Base-by-base conservation (phyloP, 2,888 invertebrate species). In the Hydrotaea cyrtoneurina region DNA sequence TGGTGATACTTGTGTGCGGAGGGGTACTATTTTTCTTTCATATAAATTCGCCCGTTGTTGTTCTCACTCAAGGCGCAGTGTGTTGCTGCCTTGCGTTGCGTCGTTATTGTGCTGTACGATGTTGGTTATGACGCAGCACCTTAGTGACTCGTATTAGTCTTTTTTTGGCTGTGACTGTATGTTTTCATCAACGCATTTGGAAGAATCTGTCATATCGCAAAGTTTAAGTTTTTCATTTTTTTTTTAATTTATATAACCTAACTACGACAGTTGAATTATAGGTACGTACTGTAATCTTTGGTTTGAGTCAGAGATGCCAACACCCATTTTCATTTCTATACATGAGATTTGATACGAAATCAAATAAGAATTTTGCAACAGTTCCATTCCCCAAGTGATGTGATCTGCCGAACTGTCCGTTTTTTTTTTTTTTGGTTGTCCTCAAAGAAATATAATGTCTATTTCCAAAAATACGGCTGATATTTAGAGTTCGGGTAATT, bases 61-160 rank as follows among this genome's bases (percentile, higher is more conserved):
- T 57, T 39, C 7, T 10, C 39, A 64, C 71, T 80, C 72, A 76
- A 80, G 80, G 80, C 80, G 80, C 71, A 80, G 69, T 80, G 50
- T 75, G 59, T 23, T 71, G 2, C 31, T 31, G 31, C 31, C 31
- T 31, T 74, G 55, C 50, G 23, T 64, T 50, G 36, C 43, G 50
- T 26, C 46, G 57, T 7, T 21, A 53, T 69, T 5, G 17, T n/a
- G 50, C 17, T 26, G 36, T 81, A 50, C 43, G 55, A 8, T 55
- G 26, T 8, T 11, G 43, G 23, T 66, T 57, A 71, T 69, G 77
- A 69, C 57, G 74, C 78, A 78, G 82, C 74, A 72, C 74, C 69
- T 59, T 62, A 74, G 55, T 46, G 57, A 69, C 59, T 75, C 39
- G 72, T 55, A n/a, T n/a, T n/a, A 31, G 31, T 31, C 36, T 55